A percentile compares a stretch with the other conserved stretches of the same genome.
These are phyloP conservation scores for Hydrolagus colliei DNA, from an alignment of 2,797 vertebrate species.

Conservation along the genomic window DNA sequence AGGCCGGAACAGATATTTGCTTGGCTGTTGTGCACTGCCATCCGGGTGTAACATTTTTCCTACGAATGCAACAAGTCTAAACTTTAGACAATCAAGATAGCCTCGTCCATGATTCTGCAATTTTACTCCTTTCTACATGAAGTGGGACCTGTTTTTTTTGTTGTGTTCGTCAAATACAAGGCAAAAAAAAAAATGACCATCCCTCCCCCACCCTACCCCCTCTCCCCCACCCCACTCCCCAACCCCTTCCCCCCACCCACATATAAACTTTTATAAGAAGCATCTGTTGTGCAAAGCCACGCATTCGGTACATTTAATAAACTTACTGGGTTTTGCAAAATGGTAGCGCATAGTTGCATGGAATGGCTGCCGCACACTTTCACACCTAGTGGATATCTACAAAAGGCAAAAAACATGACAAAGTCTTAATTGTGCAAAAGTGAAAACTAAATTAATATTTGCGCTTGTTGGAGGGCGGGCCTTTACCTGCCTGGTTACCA, in stretches of 20 bases:
- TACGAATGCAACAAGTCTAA: not conserved
- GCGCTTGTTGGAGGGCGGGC: slow-evolving; percentile 37
- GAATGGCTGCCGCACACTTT: slow-evolving; percentile 44
- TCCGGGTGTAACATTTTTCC: not conserved
- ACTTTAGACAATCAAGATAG: not conserved
- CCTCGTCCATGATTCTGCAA: not conserved
- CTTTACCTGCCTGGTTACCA: slow-evolving; percentile 40
- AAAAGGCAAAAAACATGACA: slow-evolving; percentile 56
- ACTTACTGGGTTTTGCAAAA: slow-evolving; percentile 32
- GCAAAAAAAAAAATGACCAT: not conserved
- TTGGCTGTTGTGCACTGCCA: not conserved
- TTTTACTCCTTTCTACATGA: not conserved
- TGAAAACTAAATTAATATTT: slow-evolving; percentile 60
- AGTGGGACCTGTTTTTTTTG: not conserved
- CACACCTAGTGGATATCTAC: slow-evolving; percentile 44
- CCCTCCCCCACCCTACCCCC: too few relatives aligned
- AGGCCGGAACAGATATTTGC: not conserved
- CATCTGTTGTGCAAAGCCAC: not conserved
- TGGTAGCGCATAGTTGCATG: slow-evolving; percentile 42
- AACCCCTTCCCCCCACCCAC: not conserved
- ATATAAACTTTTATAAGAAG: not conserved
- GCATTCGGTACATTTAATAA: not conserved
- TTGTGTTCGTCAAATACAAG: not conserved
- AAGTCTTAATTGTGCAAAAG: slow-evolving; percentile 54
- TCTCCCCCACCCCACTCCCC: not conserved